Evolutionary conservation across 1,140 invertebrate genomes (phyloP), one percentile per base, ranked within the genome.

Genomic region (Latrodectus geometricus): DNA sequence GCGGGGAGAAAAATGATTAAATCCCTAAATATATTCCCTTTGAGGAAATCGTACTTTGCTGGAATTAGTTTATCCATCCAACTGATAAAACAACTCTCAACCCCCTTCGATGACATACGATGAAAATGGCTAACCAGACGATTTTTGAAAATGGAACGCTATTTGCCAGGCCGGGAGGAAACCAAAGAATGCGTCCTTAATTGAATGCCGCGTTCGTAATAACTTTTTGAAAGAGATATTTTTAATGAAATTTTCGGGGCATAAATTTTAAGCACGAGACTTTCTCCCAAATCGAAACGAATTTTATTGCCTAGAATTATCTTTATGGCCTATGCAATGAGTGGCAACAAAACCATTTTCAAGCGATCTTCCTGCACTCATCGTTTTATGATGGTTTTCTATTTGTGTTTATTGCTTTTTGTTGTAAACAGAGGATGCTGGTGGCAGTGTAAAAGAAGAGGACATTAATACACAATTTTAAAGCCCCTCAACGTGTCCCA

Each of bases 351-450:
- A 20, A 15, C 15, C 48, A 68, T 72, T 49, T 65, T 48, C 69
- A 74, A 49, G 56, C 54, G 72, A 74, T 74, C 72, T 74, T 52
- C 70, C 61, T 56, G 54, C 48, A 20, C 72, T 83, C 80, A 83
- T 83, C 69, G 70, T 83, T 83, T 83, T 83, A 83, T 83, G 80
- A 83, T 83, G 80, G 70, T 70, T 74, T 83, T 83, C 80, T 83
- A 68, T 83, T 83, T 83, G 80, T 83, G 70, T 83, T 83, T 83
- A 83, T 83, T 74, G 80, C 80, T 83, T 83, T 83, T 83, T 83
- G 80, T 74, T 65, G 72, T 66, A 74, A 83, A 83, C 21, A 74
- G 70, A 68, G 74, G 80, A 83, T 83, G 74, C 11, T 17, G 11
- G 70, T 65, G 65, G 80, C 80, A 61, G 74, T 73, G 61, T 83